phyloP scores from a whole-genome alignment of 2,888 invertebrate genomes.

The Heliconius erato region DNA sequence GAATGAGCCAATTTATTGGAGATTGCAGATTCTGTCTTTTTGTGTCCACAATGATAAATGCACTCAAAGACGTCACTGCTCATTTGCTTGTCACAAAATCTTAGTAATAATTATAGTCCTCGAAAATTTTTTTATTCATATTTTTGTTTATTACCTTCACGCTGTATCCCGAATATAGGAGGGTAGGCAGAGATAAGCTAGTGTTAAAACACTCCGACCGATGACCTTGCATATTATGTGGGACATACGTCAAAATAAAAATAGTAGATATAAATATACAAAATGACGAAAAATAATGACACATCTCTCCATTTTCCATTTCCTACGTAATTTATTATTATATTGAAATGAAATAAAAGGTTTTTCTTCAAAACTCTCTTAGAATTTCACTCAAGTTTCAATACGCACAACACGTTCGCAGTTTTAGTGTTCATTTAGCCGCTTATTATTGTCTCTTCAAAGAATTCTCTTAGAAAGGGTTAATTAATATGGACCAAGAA shows the following conservation, averaged over 20 bases:
- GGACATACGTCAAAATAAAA: not conserved
- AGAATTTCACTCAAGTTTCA: slow-evolving; percentile 30
- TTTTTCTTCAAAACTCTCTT: not conserved
- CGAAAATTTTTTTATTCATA: too few species aligned
- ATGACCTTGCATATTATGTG: too few species aligned
- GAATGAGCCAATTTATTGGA: too few species aligned
- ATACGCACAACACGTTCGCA: slow-evolving; percentile 51
- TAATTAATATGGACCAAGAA: slow-evolving; percentile 80
- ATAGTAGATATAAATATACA: not conserved
- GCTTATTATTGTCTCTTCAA: slow-evolving; percentile 76
- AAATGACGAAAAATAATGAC: not conserved
- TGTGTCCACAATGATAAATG: too few species aligned
- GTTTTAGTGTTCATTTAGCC: slow-evolving; percentile 63
- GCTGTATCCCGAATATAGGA: not conserved
- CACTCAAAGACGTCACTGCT: too few species aligned
- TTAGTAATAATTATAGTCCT: too few species aligned
- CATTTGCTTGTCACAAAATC: too few species aligned
- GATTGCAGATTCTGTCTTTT: too few species aligned
- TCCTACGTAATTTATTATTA: not conserved
- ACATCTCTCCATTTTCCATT: not conserved
- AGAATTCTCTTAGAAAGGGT: slow-evolving; percentile 78
- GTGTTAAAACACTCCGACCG: not conserved
- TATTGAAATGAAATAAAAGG: not conserved
- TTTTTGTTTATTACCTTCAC: too few species aligned
- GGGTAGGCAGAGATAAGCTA: not conserved